Conservation (phyloP, 2,113 vertebrate genomes). For the Phalacrocorax carbo region DNA sequence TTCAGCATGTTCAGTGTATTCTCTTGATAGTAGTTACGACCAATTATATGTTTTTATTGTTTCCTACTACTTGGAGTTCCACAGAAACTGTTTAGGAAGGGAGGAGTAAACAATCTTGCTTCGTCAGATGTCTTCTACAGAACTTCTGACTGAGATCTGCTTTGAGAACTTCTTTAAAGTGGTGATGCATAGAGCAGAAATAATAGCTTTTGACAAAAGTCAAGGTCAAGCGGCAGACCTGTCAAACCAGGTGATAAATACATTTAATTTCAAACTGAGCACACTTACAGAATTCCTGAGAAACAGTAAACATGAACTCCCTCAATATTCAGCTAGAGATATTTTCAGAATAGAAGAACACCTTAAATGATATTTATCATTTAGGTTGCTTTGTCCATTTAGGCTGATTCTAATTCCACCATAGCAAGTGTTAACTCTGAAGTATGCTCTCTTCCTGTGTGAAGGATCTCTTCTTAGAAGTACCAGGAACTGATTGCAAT, state of each 20-base stretch:
- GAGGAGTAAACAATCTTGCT: not conserved
- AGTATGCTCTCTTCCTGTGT: not conserved
- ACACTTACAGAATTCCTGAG: not conserved
- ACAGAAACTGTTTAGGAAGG: not conserved
- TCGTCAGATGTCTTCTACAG: not conserved
- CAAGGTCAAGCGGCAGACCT: not conserved
- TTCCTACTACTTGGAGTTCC: not conserved
- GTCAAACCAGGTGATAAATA: constrained; percentile 6
- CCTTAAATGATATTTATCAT: not conserved
- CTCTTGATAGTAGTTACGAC: not conserved
- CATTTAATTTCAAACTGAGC: constrained; percentile 18
- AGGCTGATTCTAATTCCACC: not conserved
- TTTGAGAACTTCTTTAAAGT: constrained; percentile 6
- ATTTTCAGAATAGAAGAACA: not conserved
- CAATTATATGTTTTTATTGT: not conserved
- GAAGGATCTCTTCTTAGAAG: not conserved
- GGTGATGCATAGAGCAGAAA: constrained; percentile 15
- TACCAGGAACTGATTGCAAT: not conserved
- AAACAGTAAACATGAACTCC: not conserved
- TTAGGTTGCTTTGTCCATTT: not conserved
- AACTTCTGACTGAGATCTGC: not conserved
- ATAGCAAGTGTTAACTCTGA: not conserved
- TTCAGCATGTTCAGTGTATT: not conserved
- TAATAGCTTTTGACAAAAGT: constrained; percentile 38
- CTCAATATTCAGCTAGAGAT: not conserved